Evolutionary conservation across 2,797 vertebrate species (phyloP).

Genomic region (Myoxocephalus aenaeus): DNA sequence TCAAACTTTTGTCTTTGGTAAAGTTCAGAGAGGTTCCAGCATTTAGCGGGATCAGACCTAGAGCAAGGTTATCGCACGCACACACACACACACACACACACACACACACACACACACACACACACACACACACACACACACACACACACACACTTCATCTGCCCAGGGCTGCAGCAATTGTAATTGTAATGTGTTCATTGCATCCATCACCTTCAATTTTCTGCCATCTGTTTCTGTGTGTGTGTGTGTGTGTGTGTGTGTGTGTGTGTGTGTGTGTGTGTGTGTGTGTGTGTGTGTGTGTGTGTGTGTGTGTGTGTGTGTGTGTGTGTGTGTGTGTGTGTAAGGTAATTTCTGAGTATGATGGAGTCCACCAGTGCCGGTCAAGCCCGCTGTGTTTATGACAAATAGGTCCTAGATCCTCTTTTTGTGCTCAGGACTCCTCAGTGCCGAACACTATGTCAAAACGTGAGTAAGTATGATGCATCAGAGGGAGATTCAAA

Average conservation of each 20-base stretch:
- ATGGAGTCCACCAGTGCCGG: constrained; percentile 55
- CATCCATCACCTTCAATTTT: constrained; percentile 68
- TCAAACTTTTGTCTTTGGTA: constrained; percentile 37
- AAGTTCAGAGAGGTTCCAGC: constrained; percentile 64
- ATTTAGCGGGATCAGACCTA: constrained; percentile 64
- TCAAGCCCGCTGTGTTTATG: constrained; percentile 70
- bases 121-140: constrained; percentile 19
- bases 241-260: constrained; percentile 21
- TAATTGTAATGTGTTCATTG: constrained; percentile 69
- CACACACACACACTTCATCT: constrained; percentile 18
- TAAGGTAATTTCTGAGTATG: constrained; percentile 60
- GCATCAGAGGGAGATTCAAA: constrained; percentile 74
- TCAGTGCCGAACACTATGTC: constrained; percentile 58
- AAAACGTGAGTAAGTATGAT: constrained; percentile 78
- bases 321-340: constrained; percentile 1
- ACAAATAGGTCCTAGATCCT: constrained; percentile 62
- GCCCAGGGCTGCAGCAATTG: constrained; percentile 43
- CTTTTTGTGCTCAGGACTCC: constrained; percentile 56
- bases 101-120: constrained; percentile 21
- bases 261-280: background rate
- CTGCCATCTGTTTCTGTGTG: constrained; percentile 75
- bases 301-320: constrained; percentile 46
- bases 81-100: constrained; percentile 23
- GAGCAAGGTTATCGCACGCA: constrained; percentile 49
- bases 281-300: constrained; percentile 46